These are phyloP conservation scores for Prionailurus bengalensis DNA, from an alignment of 2,113 vertebrate species.

Conservation along the genomic window DNA sequence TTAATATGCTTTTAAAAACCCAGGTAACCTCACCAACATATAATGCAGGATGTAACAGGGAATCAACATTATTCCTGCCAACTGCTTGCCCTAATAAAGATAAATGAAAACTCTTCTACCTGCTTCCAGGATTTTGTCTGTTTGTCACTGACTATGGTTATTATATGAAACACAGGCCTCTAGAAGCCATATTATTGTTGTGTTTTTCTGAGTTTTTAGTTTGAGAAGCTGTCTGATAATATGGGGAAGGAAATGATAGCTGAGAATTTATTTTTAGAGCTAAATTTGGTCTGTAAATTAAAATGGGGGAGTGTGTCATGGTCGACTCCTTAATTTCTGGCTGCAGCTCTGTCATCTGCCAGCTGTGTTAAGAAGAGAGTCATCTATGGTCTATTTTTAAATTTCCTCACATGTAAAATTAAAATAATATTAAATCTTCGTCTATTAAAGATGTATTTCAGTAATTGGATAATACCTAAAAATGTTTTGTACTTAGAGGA, in stretches of 20 bases:
- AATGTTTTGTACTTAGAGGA: background rate
- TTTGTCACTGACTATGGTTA: background rate
- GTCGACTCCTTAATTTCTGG: background rate
- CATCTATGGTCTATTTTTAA: constrained; percentile 19
- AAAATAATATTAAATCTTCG: background rate
- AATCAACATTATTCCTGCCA: background rate
- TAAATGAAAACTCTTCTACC: background rate
- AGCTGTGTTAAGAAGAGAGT: background rate
- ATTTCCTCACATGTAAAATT: constrained; percentile 40
- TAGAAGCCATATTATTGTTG: background rate
- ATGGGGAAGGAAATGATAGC: background rate
- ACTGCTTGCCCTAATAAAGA: background rate
- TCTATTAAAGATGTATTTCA: constrained; percentile 12
- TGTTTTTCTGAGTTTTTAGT: background rate
- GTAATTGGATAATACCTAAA: constrained; percentile 1
- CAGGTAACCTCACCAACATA: background rate
- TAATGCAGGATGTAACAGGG: background rate
- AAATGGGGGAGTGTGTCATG: background rate
- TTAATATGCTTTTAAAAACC: background rate
- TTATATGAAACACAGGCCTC: background rate
- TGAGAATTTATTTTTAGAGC: constrained; percentile 7
- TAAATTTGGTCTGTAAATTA: constrained; percentile 37
- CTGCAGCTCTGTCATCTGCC: background rate
- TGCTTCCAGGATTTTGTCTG: background rate
- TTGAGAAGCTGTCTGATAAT: background rate